These are phyloP conservation scores for Notarius lentiginosus DNA, from an alignment of 2,113 vertebrate genomes.

Conservation along the genomic window DNA sequence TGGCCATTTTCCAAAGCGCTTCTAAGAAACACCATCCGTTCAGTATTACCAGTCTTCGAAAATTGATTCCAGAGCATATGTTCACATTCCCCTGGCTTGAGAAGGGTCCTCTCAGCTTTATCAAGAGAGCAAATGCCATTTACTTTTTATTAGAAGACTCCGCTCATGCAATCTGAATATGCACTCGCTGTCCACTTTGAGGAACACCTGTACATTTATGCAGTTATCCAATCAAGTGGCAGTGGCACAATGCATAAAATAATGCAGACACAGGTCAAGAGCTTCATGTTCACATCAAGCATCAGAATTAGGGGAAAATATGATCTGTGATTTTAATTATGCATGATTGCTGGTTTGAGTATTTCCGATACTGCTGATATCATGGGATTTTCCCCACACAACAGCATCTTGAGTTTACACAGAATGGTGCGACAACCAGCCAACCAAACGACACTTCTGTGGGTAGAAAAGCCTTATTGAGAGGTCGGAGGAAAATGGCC, in stretches of 20 bases:
- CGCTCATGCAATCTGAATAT: neutral
- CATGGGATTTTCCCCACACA: too few relatives aligned
- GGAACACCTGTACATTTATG: neutral
- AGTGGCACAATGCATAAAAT: too few relatives aligned
- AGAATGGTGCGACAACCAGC: too few relatives aligned
- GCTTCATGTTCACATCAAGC: too few relatives aligned
- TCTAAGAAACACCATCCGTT: neutral
- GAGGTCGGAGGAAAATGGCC: too few relatives aligned
- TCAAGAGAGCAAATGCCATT: neutral
- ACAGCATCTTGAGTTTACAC: too few relatives aligned
- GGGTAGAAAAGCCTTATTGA: too few relatives aligned
- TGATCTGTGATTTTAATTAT: too few relatives aligned
- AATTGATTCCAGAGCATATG: neutral
- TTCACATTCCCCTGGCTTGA: neutral
- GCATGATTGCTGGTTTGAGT: neutral
- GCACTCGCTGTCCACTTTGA: neutral
- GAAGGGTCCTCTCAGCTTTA: neutral
- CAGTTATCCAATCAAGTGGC: neutral
- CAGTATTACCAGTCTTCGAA: neutral
- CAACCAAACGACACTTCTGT: too few relatives aligned
- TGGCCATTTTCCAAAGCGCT: neutral
- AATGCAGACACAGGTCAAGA: too few relatives aligned
- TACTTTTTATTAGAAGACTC: neutral
- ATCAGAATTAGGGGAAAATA: too few relatives aligned
- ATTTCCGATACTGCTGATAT: neutral